phyloP scores from a whole-genome alignment of 2,797 vertebrate genomes.

The Acanthurus lineatus region DNA sequence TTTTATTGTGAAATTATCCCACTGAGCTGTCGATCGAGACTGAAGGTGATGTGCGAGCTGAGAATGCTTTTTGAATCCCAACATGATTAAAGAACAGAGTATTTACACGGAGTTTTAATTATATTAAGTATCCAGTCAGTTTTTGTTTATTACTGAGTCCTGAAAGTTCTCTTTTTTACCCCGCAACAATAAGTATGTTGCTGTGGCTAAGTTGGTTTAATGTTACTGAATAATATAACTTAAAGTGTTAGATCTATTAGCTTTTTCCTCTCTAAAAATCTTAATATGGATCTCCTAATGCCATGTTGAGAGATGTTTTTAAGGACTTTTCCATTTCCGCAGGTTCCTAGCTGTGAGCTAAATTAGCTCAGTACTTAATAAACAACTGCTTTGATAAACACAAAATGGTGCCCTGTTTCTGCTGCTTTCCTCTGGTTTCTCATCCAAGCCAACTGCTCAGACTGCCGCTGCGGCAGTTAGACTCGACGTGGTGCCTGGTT shows the following conservation, averaged over 20 bases:
- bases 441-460: constrained; percentile 16
- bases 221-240: background rate
- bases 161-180: no score
- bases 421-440: constrained; percentile 10
- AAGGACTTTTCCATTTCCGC: constrained; percentile 13
- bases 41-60: constrained; percentile 27
- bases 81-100: constrained; percentile 1
- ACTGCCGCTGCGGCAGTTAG: constrained; percentile 36
- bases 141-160: no score
- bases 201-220: background rate
- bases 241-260: background rate
- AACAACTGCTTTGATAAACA: constrained; percentile 32
- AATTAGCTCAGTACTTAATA: constrained; percentile 33
- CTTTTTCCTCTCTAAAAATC: constrained; percentile 5
- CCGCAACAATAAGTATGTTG: no score
- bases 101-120: background rate
- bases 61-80: constrained; percentile 18
- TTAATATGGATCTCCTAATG: constrained; percentile 3
- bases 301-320: background rate
- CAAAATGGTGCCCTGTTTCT: constrained; percentile 35
- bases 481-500: constrained; percentile 22
- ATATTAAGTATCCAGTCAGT: no score
- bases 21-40: constrained; percentile 48
- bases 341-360: constrained; percentile 27
- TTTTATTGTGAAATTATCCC: constrained; percentile 55